A percentile compares a stretch with the other conserved stretches of the same genome.
These are phyloP conservation scores for Metacarcinus magister DNA, from an alignment of 2,888 invertebrate genomes.

Conservation along the genomic window DNA sequence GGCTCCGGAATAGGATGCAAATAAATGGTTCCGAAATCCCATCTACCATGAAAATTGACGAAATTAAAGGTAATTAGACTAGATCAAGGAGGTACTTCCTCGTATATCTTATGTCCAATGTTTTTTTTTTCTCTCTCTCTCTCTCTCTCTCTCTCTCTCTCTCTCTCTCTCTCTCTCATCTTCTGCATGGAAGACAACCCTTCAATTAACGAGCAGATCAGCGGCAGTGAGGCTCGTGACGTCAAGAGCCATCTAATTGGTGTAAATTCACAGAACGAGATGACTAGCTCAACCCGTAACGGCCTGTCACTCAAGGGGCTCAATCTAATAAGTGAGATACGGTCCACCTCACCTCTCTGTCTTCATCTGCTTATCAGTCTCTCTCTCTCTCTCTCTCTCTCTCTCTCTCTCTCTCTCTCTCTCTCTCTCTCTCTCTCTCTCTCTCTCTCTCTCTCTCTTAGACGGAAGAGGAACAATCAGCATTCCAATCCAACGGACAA, in stretches of 20 bases:
- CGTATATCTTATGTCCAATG: too few relatives aligned
- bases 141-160: background rate
- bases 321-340: background rate
- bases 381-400: slow-evolving; percentile 26
- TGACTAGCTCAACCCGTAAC: background rate
- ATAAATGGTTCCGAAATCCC: too few relatives aligned
- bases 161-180: background rate
- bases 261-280: background rate
- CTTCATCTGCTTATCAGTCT: background rate
- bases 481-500: slow-evolving; percentile 1
- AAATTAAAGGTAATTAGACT: too few relatives aligned
- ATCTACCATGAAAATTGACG: too few relatives aligned
- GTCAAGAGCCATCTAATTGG: slow-evolving; percentile 3
- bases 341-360: background rate
- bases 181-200: background rate
- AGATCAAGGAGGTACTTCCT: too few relatives aligned
- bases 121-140: too few relatives aligned
- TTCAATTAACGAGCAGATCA: slow-evolving; percentile 3
- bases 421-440: slow-evolving; percentile 26
- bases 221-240: background rate
- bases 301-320: background rate
- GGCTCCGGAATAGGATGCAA: too few relatives aligned
- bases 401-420: slow-evolving; percentile 26
- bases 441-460: background rate
- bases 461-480: background rate